phyloP scores from a whole-genome alignment of 2,797 vertebrate genomes.

The Nyctibius grandis region DNA sequence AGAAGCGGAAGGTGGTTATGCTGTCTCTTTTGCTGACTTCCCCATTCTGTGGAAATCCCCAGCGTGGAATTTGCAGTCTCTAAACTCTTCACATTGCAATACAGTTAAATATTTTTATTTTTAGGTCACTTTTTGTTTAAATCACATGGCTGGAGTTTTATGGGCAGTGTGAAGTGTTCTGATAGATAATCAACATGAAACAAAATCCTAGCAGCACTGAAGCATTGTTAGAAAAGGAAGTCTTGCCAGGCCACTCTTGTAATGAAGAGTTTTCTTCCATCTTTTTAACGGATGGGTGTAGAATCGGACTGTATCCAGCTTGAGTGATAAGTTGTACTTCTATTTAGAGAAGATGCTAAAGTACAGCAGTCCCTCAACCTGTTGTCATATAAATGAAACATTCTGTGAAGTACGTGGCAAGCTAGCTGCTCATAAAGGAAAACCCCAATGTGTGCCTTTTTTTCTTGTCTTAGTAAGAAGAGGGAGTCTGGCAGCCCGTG shows the following conservation, averaged over 20 bases:
- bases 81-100: neutral
- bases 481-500: neutral
- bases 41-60: neutral
- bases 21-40: neutral
- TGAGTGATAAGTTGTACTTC: neutral
- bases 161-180: neutral
- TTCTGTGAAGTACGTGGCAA: neutral
- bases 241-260: neutral
- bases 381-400: neutral
- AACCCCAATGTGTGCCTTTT: neutral
- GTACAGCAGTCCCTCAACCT: neutral
- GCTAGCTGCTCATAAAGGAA: neutral
- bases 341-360: neutral
- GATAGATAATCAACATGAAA: neutral
- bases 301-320: neutral
- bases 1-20: neutral
- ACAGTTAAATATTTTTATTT: neutral
- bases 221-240: neutral
- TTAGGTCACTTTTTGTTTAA: neutral
- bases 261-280: neutral
- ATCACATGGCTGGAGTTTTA: neutral
- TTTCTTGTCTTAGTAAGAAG: neutral
- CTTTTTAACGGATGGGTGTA: neutral
- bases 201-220: neutral
- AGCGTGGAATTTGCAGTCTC: neutral